Conservation (phyloP, 1,140 invertebrate species). For the Brachionus paranguensis region DNA sequence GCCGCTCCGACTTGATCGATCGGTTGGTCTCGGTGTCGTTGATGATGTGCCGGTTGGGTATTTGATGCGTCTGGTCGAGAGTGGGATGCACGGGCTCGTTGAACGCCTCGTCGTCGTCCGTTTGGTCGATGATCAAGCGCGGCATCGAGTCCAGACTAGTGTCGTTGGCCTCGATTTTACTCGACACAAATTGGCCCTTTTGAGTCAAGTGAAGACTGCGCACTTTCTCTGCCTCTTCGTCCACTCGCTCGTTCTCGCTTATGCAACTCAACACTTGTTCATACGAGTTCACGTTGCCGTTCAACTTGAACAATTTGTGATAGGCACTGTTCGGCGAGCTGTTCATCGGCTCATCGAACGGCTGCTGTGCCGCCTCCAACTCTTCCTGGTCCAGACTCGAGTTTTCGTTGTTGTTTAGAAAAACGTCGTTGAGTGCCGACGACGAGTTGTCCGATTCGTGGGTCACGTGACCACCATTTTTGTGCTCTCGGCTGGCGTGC, state of each 20-base stretch:
- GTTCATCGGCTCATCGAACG: background rate
- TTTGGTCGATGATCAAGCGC: background rate
- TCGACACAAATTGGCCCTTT: background rate
- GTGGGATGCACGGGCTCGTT: background rate
- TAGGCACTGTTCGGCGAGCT: constrained; percentile 15
- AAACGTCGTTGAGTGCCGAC: constrained; percentile 29
- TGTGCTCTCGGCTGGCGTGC: background rate
- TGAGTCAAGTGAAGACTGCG: background rate
- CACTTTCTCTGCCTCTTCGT: background rate
- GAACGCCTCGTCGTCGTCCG: background rate
- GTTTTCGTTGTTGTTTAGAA: background rate
- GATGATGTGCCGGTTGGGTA: constrained; percentile 1
- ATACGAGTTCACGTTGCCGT: background rate
- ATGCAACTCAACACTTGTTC: constrained; percentile 5
- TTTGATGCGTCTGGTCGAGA: background rate
- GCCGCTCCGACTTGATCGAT: background rate
- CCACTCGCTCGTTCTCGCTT: background rate
- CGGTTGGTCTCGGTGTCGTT: background rate
- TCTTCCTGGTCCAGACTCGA: constrained; percentile 26
- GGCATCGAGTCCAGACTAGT: constrained; percentile 11
- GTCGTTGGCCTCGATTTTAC: background rate
- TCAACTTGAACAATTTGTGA: background rate
- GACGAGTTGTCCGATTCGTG: background rate
- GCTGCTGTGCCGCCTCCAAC: background rate
- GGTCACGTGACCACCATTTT: background rate